Evolutionary conservation across 2,888 invertebrate genomes (phyloP).

Genomic region (Acanthococcus lagerstroemiae): DNA sequence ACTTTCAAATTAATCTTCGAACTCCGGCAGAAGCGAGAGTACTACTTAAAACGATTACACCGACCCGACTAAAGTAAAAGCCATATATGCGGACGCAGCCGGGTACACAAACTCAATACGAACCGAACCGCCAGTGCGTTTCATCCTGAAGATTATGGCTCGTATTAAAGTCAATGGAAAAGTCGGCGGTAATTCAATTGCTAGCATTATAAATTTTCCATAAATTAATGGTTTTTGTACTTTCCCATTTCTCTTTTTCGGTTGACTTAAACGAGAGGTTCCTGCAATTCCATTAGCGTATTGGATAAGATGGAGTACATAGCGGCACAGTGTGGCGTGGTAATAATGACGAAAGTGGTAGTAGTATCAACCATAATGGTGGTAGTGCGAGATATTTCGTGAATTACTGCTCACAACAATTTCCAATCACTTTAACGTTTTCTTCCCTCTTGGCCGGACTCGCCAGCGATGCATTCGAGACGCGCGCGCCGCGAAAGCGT

Average conservation of each 20-base stretch:
- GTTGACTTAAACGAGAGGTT: conserved; percentile 20
- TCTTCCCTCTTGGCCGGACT: not conserved
- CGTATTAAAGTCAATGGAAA: conserved; percentile 24
- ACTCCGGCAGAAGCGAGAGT: no score
- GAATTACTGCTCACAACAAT: conserved; percentile 26
- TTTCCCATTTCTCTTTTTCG: conserved; percentile 29
- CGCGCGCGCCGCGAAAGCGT: no score
- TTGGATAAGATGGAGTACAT: conserved; percentile 23
- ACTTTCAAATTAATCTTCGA: no score
- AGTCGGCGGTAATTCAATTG: conserved; percentile 28
- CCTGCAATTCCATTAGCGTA: conserved; percentile 26
- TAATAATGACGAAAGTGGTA: not conserved
- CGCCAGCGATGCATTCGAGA: no score
- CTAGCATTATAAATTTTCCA: conserved; percentile 29
- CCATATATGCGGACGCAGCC: no score
- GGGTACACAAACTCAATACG: no score
- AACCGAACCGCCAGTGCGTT: conserved; percentile 9
- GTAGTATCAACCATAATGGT: not conserved
- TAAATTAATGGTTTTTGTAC: conserved; percentile 26
- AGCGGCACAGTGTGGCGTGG: conserved; percentile 1
- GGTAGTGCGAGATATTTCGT: conserved; percentile 18
- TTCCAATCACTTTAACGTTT: conserved; percentile 25
- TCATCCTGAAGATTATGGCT: conserved; percentile 19
- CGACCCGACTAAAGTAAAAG: no score
- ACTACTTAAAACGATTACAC: no score